These are phyloP conservation scores for Tragelaphus imberbis DNA, from an alignment of 2,113 vertebrate genomes.

Conservation along the genomic window DNA sequence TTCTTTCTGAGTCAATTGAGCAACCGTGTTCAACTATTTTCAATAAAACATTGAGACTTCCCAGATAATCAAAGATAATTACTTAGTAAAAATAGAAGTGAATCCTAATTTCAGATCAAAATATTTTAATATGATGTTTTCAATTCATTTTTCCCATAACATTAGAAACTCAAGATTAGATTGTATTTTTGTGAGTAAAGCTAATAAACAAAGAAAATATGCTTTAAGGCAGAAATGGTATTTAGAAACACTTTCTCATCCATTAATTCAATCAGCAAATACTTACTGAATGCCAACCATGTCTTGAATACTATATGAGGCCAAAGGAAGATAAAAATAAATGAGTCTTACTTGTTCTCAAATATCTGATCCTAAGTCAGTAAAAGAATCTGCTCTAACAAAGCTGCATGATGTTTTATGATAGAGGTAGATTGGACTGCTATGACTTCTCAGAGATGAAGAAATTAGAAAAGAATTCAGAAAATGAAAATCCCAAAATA, in stretches of 20 bases:
- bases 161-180: not conserved
- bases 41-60: not conserved
- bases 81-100: not conserved
- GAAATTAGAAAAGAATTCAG: not conserved
- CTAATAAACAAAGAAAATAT: not conserved
- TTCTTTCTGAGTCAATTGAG: not conserved
- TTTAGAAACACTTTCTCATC: not conserved
- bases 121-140: not conserved
- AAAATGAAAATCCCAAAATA: not conserved
- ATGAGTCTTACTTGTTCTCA: not conserved
- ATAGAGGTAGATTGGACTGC: not conserved
- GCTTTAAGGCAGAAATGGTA: not conserved
- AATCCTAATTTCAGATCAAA: not conserved
- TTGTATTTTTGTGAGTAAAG: not conserved
- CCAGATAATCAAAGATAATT: not conserved
- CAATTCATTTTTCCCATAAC: not conserved
- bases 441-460: not conserved
- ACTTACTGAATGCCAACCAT: not conserved
- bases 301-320: not conserved
- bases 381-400: rapidly evolving
- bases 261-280: not conserved
- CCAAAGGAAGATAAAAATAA: not conserved
- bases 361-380: not conserved
- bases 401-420: not conserved
- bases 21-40: not conserved